phyloP scores from a whole-genome alignment of 2,113 vertebrate species.

The Grammomys surdaster region DNA sequence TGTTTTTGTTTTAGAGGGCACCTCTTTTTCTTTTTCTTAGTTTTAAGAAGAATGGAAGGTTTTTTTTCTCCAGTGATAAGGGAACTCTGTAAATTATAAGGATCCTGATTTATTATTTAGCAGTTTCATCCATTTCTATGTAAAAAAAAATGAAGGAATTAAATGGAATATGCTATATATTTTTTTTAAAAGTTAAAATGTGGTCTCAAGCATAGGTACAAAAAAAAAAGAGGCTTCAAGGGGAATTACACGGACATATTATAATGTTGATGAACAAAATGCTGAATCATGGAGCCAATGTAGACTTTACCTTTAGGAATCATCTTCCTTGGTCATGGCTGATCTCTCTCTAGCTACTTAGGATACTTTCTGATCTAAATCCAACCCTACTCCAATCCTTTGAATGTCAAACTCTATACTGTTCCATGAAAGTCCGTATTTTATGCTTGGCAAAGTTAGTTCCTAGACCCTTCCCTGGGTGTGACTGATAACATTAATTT shows the following conservation, averaged over 20 bases:
- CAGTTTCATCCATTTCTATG: neutral
- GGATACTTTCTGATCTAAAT: neutral
- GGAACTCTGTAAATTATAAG: neutral
- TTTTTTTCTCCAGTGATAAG: neutral
- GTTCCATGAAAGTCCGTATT: neutral
- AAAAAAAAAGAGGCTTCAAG: neutral
- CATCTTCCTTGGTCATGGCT: neutral
- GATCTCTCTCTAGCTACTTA: neutral
- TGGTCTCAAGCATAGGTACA: neutral
- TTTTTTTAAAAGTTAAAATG: constrained; percentile 6
- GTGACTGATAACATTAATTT: constrained; percentile 1
- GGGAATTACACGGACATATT: neutral
- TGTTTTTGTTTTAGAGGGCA: neutral
- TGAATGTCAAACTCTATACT: constrained; percentile 18
- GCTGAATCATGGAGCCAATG: neutral
- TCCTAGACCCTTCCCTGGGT: neutral
- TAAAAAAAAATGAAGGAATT: neutral
- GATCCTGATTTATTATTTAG: neutral
- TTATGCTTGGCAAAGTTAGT: neutral
- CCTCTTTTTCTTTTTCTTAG: neutral
- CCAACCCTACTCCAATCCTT: neutral
- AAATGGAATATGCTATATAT: neutral
- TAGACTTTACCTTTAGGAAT: neutral
- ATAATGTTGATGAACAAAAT: neutral
- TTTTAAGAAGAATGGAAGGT: neutral